Percentiles rank a stretch among this genome's conserved stretches.
Conservation (phyloP, 1,140 invertebrate genomes). For the Drosophila teissieri region DNA sequence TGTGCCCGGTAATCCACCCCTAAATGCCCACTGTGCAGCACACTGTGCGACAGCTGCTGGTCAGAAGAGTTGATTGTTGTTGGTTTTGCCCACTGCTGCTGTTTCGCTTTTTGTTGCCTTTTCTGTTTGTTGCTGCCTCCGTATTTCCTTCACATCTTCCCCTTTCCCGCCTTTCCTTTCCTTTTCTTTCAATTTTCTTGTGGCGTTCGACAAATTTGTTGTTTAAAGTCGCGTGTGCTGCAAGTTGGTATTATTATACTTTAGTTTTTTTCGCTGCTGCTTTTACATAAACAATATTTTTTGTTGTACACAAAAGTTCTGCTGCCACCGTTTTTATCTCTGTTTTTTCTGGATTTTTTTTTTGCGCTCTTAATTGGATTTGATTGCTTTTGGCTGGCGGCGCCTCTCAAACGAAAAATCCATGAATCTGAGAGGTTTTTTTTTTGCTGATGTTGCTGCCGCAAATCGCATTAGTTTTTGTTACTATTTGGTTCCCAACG, state of each 20-base stretch:
- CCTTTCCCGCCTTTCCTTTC: background rate
- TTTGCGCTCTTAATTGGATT: constrained; percentile 73
- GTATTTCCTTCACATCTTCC: constrained; percentile 20
- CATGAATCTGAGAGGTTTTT: constrained; percentile 48
- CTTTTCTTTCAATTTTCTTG: constrained; percentile 4
- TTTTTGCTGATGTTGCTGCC: constrained; percentile 33
- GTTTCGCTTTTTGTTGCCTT: constrained; percentile 36
- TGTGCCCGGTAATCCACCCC: too few species aligned
- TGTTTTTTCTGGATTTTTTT: constrained; percentile 14
- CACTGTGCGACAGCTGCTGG: constrained; percentile 63
- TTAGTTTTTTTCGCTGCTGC: constrained; percentile 3
- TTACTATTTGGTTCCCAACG: constrained; percentile 56
- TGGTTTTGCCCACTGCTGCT: constrained; percentile 46
- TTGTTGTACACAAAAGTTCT: constrained; percentile 25
- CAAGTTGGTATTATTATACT: constrained; percentile 32
- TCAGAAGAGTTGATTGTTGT: constrained; percentile 59
- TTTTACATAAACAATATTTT: constrained; percentile 36
- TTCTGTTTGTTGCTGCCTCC: constrained; percentile 42
- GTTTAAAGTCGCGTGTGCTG: constrained; percentile 38
- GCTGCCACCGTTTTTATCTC: constrained; percentile 5
- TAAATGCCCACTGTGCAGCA: background rate
- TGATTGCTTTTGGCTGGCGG: constrained; percentile 74
- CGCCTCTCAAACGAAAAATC: constrained; percentile 53
- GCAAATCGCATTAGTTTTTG: constrained; percentile 71
- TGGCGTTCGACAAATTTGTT: constrained; percentile 30